phyloP scores from a whole-genome alignment of 1,140 invertebrate genomes.

The Phthorimaea operculella region DNA sequence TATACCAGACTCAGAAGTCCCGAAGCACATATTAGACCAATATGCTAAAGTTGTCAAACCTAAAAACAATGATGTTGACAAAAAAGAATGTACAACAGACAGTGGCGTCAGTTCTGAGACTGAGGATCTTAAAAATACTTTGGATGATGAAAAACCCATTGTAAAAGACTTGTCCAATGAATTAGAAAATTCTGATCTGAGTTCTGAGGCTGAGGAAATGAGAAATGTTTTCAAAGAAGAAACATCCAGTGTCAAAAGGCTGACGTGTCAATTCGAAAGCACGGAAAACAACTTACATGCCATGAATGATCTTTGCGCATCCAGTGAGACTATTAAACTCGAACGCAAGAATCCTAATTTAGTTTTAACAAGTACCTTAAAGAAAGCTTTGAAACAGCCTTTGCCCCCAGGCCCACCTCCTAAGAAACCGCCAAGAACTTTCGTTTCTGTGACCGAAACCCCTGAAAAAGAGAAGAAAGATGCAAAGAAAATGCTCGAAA shows the following conservation, averaged over 20 bases:
- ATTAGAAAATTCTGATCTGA: slow-evolving; percentile 31
- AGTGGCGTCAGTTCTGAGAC: slow-evolving; percentile 66
- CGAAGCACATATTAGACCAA: slow-evolving; percentile 60
- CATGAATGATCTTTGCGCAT: slow-evolving; percentile 44
- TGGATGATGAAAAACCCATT: slow-evolving; percentile 41
- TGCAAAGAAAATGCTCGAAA: slow-evolving; percentile 71
- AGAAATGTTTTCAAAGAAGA: slow-evolving; percentile 6
- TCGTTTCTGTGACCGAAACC: slow-evolving; percentile 40
- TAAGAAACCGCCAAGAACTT: slow-evolving; percentile 77
- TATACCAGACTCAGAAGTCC: slow-evolving; percentile 51
- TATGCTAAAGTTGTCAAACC: slow-evolving; percentile 65
- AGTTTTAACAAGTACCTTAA: slow-evolving; percentile 69
- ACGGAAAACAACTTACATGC: slow-evolving; percentile 29
- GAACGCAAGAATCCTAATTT: slow-evolving; percentile 56
- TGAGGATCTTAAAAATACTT: slow-evolving; percentile 57
- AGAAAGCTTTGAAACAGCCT: slow-evolving; percentile 71
- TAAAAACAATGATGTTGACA: slow-evolving; percentile 46
- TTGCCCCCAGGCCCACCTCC: slow-evolving; percentile 75
- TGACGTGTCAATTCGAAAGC: slow-evolving; percentile 3
- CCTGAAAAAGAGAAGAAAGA: slow-evolving; percentile 53
- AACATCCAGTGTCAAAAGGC: slow-evolving; percentile 10
- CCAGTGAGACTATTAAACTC: slow-evolving; percentile 55
- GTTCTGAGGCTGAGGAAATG: background rate
- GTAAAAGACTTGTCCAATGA: slow-evolving; percentile 40
- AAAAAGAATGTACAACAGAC: slow-evolving; percentile 56